These are phyloP conservation scores for Agriopis marginaria DNA, from an alignment of 2,888 invertebrate genomes.

Conservation along the genomic window DNA sequence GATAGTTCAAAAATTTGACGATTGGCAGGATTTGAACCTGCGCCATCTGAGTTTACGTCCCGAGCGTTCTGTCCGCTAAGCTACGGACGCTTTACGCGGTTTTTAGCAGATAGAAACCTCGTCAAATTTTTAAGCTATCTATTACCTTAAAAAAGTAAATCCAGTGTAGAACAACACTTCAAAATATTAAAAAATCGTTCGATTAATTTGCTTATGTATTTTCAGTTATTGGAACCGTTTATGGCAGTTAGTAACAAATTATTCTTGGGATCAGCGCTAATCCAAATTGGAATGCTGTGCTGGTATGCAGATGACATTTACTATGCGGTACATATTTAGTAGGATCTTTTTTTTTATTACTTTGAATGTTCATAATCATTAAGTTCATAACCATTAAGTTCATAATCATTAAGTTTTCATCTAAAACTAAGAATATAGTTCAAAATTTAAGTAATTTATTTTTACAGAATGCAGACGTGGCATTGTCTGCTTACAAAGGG, in stretches of 20 bases:
- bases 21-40: too few relatives aligned
- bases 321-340: conserved; percentile 63
- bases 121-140: too few relatives aligned
- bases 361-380: neutral
- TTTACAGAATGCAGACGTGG: conserved; percentile 72
- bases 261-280: conserved; percentile 72
- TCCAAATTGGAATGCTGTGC: conserved; percentile 79
- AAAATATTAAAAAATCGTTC: neutral
- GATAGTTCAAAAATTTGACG: too few relatives aligned
- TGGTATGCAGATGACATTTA: conserved; percentile 82
- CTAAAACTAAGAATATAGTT: neutral
- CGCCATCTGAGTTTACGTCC: too few relatives aligned
- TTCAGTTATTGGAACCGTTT: conserved; percentile 77
- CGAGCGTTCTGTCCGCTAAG: too few relatives aligned
- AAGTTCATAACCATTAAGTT: too few relatives aligned
- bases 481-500: conserved; percentile 73
- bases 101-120: too few relatives aligned
- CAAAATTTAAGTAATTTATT: conserved; percentile 12
- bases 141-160: too few relatives aligned
- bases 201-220: conserved; percentile 29
- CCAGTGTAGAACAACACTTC: too few relatives aligned
- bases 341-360: neutral
- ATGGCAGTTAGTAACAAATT: conserved; percentile 75
- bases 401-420: too few relatives aligned
- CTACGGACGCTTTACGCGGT: too few relatives aligned